These are phyloP conservation scores for Agriotes lineatus DNA, from an alignment of 2,888 invertebrate genomes.

Conservation along the genomic window DNA sequence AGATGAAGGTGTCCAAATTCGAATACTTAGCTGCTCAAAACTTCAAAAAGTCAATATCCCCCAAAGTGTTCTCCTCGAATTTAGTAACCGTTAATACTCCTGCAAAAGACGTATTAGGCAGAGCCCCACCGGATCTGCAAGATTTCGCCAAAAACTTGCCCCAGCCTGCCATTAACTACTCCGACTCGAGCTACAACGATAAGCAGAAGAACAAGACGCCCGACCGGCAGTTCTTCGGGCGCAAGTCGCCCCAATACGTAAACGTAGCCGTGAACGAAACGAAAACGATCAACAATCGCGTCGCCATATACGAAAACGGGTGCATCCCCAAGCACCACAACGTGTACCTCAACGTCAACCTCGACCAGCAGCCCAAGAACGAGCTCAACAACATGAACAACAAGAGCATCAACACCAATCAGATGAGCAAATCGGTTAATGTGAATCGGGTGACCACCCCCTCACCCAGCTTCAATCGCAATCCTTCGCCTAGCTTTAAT, in stretches of 20 bases:
- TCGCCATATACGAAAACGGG: constrained; percentile 63
- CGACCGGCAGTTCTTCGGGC: constrained; percentile 60
- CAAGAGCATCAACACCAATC: constrained; percentile 47
- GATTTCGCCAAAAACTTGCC: constrained; percentile 74
- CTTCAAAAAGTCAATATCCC: constrained; percentile 72
- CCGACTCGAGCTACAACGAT: constrained; percentile 62
- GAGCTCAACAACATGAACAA: constrained; percentile 62
- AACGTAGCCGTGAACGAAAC: constrained; percentile 64
- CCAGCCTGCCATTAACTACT: constrained; percentile 67
- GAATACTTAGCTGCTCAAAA: constrained; percentile 80
- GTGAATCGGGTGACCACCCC: constrained; percentile 64
- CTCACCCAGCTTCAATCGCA: constrained; percentile 69
- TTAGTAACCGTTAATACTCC: constrained; percentile 84
- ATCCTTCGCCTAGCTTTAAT: constrained; percentile 58
- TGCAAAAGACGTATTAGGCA: constrained; percentile 83
- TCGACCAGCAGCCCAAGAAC: constrained; percentile 57
- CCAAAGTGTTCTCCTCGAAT: constrained; percentile 86
- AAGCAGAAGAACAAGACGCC: constrained; percentile 61
- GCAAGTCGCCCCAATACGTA: constrained; percentile 61
- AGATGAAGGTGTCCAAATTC: constrained; percentile 84
- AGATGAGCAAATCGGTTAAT: constrained; percentile 58
- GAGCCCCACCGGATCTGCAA: constrained; percentile 70
- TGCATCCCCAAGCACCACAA: constrained; percentile 60
- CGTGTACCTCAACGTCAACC: constrained; percentile 54
- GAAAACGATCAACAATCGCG: constrained; percentile 64